Base-by-base conservation (phyloP, 2,113 vertebrate species). In the Xenopus tropicalis region DNA sequence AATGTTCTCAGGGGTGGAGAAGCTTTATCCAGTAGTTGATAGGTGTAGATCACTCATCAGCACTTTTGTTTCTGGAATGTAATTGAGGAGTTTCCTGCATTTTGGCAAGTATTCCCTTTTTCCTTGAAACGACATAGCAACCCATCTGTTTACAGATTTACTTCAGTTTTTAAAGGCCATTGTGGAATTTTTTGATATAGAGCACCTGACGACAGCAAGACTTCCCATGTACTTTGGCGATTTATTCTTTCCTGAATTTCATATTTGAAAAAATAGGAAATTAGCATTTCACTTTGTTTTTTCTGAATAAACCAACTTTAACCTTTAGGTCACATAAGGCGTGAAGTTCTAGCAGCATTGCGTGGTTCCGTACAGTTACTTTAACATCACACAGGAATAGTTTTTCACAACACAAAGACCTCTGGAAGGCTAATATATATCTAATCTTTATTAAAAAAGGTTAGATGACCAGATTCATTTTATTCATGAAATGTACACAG, bases 131-230 rank as follows among this genome's bases (percentile, higher is more conserved):
- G 46, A 61, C 72, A 75, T 16, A 24, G 11, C 37, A 65, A 54
- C 42, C 57, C 48, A 20, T 58, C 54, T 17, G 46, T 22, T 74
- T 68, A 74, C 73, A 76, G 58, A 75, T 75, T 74, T 75, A 69
- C 62, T 52, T 62, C n/a, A 20, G 22, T 25, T 74, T 62, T 25
- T 54, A 46, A 29, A 52, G 67, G 52, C 43, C 57, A 61, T 19
- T 58, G 52, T n/a, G 68, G 37, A 74, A 62, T 65, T 1, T 3
- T 19, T 48, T 14, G 46, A 48, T 1, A n/a, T 17, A 48, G 46
- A 6, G 19, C 8, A 17, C 52, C 16, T 54, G 10, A 9, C 14
- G 14, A 17, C 9, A 54, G 10, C 54, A 29, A 7, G 12, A 19
- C n/a, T 51, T 67, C 16, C 24, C 71, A 64, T 25, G 63, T 22